Conservation (phyloP, 2,888 invertebrate species). For the Epistrophe grossulariae region DNA sequence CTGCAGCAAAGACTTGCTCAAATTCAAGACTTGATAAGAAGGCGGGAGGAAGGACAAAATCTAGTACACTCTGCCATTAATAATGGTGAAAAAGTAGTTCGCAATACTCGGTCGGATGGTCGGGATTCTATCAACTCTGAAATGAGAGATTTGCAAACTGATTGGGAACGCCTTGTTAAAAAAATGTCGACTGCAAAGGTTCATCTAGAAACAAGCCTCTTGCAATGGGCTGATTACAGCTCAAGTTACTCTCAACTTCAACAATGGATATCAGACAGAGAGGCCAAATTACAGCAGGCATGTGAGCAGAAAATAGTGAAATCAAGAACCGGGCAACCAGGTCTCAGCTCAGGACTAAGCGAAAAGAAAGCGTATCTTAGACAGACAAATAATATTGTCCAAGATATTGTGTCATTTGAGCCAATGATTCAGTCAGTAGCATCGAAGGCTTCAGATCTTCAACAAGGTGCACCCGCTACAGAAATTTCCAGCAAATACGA, state of each 20-base stretch:
- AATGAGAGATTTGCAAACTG: conserved; percentile 94
- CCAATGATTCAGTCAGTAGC: conserved; percentile 98
- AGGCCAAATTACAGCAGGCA: conserved; percentile 95
- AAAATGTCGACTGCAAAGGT: conserved; percentile 96
- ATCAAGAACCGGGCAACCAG: conserved; percentile 91
- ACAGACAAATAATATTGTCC: conserved; percentile 96
- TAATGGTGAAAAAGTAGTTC: conserved; percentile 94
- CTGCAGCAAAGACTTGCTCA: conserved; percentile 91
- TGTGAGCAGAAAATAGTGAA: conserved; percentile 93
- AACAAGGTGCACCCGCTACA: conserved; percentile 95
- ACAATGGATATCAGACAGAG: conserved; percentile 97
- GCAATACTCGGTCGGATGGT: conserved; percentile 95
- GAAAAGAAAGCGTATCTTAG: conserved; percentile 95
- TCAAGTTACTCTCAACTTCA: conserved; percentile 96
- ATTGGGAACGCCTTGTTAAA: conserved; percentile 96
- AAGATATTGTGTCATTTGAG: conserved; percentile 98
- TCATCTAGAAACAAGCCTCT: conserved; percentile 93
- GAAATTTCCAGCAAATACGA: conserved; percentile 97
- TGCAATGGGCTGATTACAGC: conserved; percentile 98
- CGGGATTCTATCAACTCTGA: conserved; percentile 93
- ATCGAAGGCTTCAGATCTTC: conserved; percentile 95
- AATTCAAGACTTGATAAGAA: conserved; percentile 91
- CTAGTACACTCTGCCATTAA: conserved; percentile 94
- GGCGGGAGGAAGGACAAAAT: conserved; percentile 94
- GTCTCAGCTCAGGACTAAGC: conserved; percentile 91